Base-by-base conservation (phyloP, 30 jellyfish, hydroid and myxozoan genomes). In the Aurelia sp. region DNA sequence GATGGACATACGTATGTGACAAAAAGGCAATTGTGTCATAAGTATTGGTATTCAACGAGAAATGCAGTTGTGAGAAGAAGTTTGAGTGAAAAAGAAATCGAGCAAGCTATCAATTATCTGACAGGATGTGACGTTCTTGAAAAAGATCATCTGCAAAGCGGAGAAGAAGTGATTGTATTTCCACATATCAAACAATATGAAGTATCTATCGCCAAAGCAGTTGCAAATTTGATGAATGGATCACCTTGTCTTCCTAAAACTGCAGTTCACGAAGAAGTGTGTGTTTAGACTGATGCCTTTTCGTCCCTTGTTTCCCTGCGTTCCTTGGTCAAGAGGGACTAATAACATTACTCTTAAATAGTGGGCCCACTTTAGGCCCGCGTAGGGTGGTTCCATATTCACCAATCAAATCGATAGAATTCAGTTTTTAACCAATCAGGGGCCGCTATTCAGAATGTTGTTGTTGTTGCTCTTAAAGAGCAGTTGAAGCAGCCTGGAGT, bases 1-100 rank as follows among this genome's bases (percentile, higher is more conserved):
- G 84, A 73, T 19, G 84, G 84, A 27, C 84, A 73, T 73, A 73
- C 84, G 18, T 73, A 73, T 48, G 70, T 73, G 41, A 48, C 70
- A 13, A 52, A 2, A 66, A 65, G 22, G 1, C 84, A 73, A 27
- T 10, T 73, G 0, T 19, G 12, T 21, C 41, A 19, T 21, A 41
- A 19, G 70, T 13, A 44, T 13, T 52, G 51, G 70, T 73, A 73
- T 48, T 73, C 68, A 18, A 38, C 70, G 9, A 73, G 69, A 73
- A 52, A 44, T 19, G 69, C 70, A 4, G n/a, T 73, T 48, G 51
- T 44, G 30, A 52, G 31, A 20, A 48, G 84, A 48, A 48, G 22
- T 15, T 38, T 73, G 68, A 30, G 27, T 15, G 16, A n/a, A 8
- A 73, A 73, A 8, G 84, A 47, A 19, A 73, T 73, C n/a, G 65